Percentiles rank a stretch among this genome's conserved stretches.
Conservation (phyloP, 2,888 invertebrate genomes). For the Onthophagus sagittarius region DNA sequence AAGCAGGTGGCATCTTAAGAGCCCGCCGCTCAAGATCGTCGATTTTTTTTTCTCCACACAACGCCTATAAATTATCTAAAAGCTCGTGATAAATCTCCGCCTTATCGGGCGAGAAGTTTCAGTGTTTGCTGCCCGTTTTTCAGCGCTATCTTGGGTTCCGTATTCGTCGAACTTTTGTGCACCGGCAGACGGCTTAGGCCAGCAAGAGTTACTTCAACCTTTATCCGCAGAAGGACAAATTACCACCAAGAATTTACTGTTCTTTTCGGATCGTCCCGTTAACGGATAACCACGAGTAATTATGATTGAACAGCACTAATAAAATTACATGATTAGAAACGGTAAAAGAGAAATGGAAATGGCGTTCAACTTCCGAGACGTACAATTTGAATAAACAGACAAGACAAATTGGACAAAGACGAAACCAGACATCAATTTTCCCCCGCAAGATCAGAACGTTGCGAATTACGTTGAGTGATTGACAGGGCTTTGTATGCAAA, state of each 20-base stretch:
- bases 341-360: conserved; percentile 7
- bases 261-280: not conserved
- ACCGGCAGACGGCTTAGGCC: conserved; percentile 8
- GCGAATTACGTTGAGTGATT: conserved; percentile 15
- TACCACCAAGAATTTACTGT: not conserved
- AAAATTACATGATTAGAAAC: not conserved
- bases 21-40: not conserved
- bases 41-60: conserved; percentile 3
- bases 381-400: conserved; percentile 6
- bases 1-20: not conserved
- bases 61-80: conserved; percentile 9
- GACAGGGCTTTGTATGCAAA: conserved; percentile 28
- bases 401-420: conserved; percentile 11
- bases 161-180: conserved; percentile 22
- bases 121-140: conserved; percentile 23
- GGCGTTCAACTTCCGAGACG: not conserved
- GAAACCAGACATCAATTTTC: conserved; percentile 1
- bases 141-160: conserved; percentile 20
- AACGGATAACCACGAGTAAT: not conserved
- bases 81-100: conserved; percentile 20
- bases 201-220: not conserved
- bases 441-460: conserved; percentile 14
- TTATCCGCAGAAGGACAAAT: not conserved
- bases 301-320: not conserved
- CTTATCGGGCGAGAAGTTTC: conserved; percentile 20